These are phyloP conservation scores for Leptopilina boulardi DNA, from an alignment of 1,140 invertebrate species.

Conservation along the genomic window DNA sequence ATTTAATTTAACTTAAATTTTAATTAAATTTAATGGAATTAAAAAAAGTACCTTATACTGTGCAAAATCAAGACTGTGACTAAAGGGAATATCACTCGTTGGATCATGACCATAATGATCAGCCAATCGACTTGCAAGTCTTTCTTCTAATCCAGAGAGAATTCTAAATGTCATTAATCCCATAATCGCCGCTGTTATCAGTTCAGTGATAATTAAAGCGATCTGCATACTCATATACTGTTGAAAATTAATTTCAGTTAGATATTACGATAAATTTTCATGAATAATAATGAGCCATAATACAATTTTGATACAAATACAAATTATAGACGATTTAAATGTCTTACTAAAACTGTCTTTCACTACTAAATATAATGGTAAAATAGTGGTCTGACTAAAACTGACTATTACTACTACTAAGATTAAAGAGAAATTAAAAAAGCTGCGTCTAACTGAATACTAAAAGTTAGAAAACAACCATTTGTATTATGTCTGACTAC, in stretches of 20 bases:
- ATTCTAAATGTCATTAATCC: constrained; percentile 69
- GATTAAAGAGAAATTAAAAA: too few relatives aligned
- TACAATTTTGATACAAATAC: too few relatives aligned
- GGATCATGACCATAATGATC: constrained; percentile 71
- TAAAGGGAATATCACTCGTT: constrained; percentile 69
- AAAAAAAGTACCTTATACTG: constrained; percentile 74
- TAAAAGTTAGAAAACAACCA: too few relatives aligned
- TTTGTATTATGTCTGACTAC: too few relatives aligned
- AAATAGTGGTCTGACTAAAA: too few relatives aligned
- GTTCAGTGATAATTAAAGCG: constrained; percentile 71
- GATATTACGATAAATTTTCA: neutral
- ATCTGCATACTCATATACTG: constrained; percentile 77
- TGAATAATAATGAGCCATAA: too few relatives aligned
- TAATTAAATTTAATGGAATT: neutral
- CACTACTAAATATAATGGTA: too few relatives aligned
- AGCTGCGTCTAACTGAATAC: too few relatives aligned
- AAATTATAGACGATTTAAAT: too few relatives aligned
- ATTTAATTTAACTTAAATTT: too few relatives aligned
- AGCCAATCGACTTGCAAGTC: constrained; percentile 68
- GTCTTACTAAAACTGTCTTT: too few relatives aligned
- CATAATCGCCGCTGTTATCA: constrained; percentile 62
- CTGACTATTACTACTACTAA: too few relatives aligned
- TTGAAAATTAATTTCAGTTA: constrained; percentile 35
- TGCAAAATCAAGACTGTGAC: constrained; percentile 75
- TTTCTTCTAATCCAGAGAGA: constrained; percentile 68